phyloP scores from a whole-genome alignment of 2,797 vertebrate genomes.

The Pseudomugil gertrudae region DNA sequence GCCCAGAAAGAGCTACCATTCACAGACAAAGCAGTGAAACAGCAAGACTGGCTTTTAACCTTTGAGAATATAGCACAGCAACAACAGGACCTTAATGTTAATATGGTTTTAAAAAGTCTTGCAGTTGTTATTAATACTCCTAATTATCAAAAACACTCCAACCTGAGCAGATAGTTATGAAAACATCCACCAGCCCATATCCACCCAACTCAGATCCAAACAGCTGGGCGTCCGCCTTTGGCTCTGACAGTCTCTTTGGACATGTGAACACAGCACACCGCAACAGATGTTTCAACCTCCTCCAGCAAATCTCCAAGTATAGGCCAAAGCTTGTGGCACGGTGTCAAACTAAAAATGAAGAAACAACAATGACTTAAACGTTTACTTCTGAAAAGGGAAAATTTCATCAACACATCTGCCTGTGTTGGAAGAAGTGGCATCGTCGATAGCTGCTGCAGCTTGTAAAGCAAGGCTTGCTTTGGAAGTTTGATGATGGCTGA shows the following conservation, averaged over 20 bases:
- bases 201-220: conserved; percentile 48
- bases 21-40: conserved; percentile 18
- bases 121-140: conserved; percentile 1
- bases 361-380: conserved; percentile 17
- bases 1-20: conserved; percentile 20
- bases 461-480: not conserved
- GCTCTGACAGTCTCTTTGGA: conserved; percentile 64
- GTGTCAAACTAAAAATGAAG: conserved; percentile 24
- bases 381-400: not conserved
- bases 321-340: conserved; percentile 18
- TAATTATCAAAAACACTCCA: conserved; percentile 32
- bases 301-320: conserved; percentile 48
- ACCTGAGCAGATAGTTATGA: conserved; percentile 28
- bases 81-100: conserved; percentile 8
- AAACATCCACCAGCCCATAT: conserved; percentile 44
- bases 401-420: conserved; percentile 5
- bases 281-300: conserved; percentile 72
- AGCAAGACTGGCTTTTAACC: conserved; percentile 30
- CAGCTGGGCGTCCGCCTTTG: conserved; percentile 72
- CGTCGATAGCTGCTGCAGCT: conserved; percentile 8
- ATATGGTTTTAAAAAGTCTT: not conserved
- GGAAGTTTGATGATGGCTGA: not conserved
- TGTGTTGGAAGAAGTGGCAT: conserved; percentile 1
- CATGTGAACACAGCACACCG: conserved; percentile 48
- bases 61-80: conserved; percentile 2